These are phyloP conservation scores for Tipula vernalis DNA, from an alignment of 2,888 invertebrate genomes.

Conservation along the genomic window DNA sequence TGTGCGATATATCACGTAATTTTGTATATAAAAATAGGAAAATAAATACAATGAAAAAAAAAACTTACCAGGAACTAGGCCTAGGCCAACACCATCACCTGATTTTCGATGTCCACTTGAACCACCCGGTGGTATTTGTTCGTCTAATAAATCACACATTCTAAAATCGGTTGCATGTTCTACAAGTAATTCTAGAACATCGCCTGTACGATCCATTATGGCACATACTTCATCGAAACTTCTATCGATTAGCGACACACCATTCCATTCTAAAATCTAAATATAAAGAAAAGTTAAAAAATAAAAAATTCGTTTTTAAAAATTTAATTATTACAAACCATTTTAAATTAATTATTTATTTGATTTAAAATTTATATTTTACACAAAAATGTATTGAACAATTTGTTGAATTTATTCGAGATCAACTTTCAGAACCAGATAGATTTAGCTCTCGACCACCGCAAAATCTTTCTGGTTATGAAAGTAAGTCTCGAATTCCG, in stretches of 20 bases:
- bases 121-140: slow-evolving; percentile 45
- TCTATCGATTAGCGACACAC: slow-evolving; percentile 75
- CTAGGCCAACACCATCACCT: slow-evolving; percentile 33
- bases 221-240: slow-evolving; percentile 89
- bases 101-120: slow-evolving; percentile 33
- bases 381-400: not conserved
- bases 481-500: not conserved
- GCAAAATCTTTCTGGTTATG: slow-evolving; percentile 4
- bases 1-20: not conserved
- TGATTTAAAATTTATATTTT: not conserved
- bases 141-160: slow-evolving; percentile 57
- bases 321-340: not conserved
- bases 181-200: slow-evolving; percentile 73
- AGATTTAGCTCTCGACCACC: not conserved
- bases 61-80: slow-evolving; percentile 34
- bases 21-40: not conserved
- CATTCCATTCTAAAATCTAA: slow-evolving; percentile 83
- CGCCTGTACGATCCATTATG: slow-evolving; percentile 77
- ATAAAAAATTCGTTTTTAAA: not conserved
- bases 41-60: not conserved
- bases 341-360: not conserved
- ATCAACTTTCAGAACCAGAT: slow-evolving; percentile 4
- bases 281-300: not conserved
- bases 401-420: not conserved
- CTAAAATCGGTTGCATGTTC: slow-evolving; percentile 67